Conservation (phyloP, 2,113 vertebrate genomes). For the Phrynocephalus versicolor region DNA sequence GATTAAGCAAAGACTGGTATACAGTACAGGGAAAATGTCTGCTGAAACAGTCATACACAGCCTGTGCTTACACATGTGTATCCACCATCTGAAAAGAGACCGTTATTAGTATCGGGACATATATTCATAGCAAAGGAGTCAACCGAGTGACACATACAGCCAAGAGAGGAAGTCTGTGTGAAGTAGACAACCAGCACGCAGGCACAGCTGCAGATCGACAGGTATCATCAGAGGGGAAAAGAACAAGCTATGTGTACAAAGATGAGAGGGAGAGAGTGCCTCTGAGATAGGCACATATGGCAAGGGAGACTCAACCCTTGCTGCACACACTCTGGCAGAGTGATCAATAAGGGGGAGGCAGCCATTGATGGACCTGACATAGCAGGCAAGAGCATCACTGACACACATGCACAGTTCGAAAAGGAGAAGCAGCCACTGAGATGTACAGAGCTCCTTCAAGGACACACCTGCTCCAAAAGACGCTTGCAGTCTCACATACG, state of each 20-base stretch:
- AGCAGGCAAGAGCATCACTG: not conserved
- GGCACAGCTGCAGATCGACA: not conserved
- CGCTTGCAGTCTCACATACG: not conserved
- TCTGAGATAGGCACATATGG: not conserved
- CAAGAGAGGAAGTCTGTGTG: not conserved
- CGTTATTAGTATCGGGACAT: not conserved
- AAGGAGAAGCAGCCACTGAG: not conserved
- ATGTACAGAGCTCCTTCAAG: not conserved
- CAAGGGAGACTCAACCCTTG: not conserved
- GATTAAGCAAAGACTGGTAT: not conserved
- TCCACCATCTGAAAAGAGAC: not conserved
- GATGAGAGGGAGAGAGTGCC: not conserved
- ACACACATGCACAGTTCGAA: conserved; percentile 3
- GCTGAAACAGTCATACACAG: not conserved
- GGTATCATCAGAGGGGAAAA: not conserved
- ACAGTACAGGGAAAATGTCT: not conserved
- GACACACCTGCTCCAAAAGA: conserved; percentile 16
- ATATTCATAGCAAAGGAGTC: not conserved
- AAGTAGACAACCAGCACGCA: conserved; percentile 4
- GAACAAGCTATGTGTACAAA: not conserved
- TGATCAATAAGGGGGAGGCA: not conserved
- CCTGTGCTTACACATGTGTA: too few relatives aligned
- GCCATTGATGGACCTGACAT: not conserved
- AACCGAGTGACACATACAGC: not conserved
- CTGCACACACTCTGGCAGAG: not conserved